Evolutionary conservation across 2,113 vertebrate genomes (phyloP), one percentile per base, ranked within the genome.

Genomic region (Scortum barcoo): DNA sequence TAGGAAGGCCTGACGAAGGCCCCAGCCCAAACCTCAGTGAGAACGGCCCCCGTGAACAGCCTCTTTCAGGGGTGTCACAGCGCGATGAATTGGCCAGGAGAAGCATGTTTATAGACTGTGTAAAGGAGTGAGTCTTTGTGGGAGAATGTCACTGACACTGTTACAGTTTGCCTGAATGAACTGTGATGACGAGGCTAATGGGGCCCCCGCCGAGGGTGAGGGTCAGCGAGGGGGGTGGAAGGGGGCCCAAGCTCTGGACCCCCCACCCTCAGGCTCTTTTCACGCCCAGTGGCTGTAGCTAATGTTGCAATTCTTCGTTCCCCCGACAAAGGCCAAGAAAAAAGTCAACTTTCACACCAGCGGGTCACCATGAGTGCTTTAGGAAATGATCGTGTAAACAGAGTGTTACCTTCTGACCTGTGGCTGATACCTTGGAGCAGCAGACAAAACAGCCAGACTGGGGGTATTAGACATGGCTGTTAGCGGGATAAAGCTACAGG

Each of bases 391-490:
- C 95, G 24, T 97, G 97, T 97, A 97, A 98, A 97, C 97, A 97
- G 95, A 96, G 93, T 92, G 95, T 97, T 97, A 97, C 96, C 96
- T 98, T 97, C 96, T 98, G 97, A 98, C 97, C 97, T 96, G 95
- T 89, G 89, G 94, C 95, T 96, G 95, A 96, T 96, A 96, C 96
- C 97, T 96, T 95, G 92, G 78, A 80, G 86, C 93, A 62, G 77
- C 92, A 95, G 95, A 97, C 96, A 97, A 97, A 97, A 97, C 95
- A 84, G 92, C 77, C 83, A 51, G 88, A 91, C 94, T 89, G 94
- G 85, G 95, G 95, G 95, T 95, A 97, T 97, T 97, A 97, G 96
- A 96, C 96, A 97, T 95, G 97, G 96, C 96, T 97, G 96, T 97
- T 97, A 97, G 95, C 72, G 84, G 95, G 95, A 97, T 96, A 96